Conservation (phyloP, 2,797 vertebrate genomes). For the Thamnophis elegans region DNA sequence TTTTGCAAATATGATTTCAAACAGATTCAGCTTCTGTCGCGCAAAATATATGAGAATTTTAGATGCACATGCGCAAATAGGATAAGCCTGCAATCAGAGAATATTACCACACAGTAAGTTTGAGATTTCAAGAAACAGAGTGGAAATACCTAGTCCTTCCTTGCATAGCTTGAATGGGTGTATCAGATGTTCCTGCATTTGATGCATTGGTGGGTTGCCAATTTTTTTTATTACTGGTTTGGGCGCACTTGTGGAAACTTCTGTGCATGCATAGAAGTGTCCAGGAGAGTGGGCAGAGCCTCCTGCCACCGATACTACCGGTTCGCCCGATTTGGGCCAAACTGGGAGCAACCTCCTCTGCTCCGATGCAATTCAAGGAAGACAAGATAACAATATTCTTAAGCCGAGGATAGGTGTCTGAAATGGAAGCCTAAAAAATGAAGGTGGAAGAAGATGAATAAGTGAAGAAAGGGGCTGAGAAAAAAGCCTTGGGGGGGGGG, state of each 20-base stretch:
- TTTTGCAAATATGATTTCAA: not conserved
- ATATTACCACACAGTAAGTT: conserved; percentile 23
- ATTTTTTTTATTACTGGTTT: too few relatives aligned
- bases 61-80: conserved; percentile 11
- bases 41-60: not conserved
- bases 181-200: conserved; percentile 35
- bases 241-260: too few relatives aligned
- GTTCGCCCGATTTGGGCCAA: too few relatives aligned
- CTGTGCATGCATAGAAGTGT: too few relatives aligned
- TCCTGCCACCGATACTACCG: too few relatives aligned
- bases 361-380: conserved; percentile 23
- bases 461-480: not conserved
- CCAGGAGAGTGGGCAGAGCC: too few relatives aligned
- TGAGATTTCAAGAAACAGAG: conserved; percentile 1
- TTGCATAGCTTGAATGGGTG: not conserved
- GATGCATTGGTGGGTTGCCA: not conserved
- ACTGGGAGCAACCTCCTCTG: too few relatives aligned
- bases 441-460: conserved; percentile 18
- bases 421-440: not conserved
- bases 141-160: conserved; percentile 37
- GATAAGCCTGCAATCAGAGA: conserved; percentile 42
- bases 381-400: rapidly evolving
- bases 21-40: conserved; percentile 23
- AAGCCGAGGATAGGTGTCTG: not conserved
- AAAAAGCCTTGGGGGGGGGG: not conserved